Evolutionary conservation across 2,113 vertebrate genomes (phyloP), one percentile per base, ranked within the genome.

Genomic region (Zosterops hypoxanthus): DNA sequence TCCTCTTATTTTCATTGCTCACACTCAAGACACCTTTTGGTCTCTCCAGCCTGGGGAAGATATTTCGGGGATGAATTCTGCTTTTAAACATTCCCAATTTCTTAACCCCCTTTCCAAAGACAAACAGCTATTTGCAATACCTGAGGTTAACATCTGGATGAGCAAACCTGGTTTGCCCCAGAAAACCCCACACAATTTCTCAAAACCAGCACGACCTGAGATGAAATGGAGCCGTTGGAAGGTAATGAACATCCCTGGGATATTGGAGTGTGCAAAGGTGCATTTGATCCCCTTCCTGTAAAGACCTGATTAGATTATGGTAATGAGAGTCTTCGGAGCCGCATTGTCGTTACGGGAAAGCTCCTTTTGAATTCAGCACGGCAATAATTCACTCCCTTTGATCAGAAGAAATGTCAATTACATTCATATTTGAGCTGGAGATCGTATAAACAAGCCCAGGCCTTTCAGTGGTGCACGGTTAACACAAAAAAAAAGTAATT

Each of bases 401-500:
- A 96, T 95, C 82, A 64, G 63, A 70, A 77, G 66, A 95, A 86
- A 84, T 87, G 89, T 78, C 90, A 84, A 56, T 96, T 92, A 42
- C 66, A 65, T 89, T 89, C 33, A 31, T 47, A 66, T 86, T 80
- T 68, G 73, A 71, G 84, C 50, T 86, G 36, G 59, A 87, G 92
- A 77, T 94, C 21, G 4, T 26, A 91, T 63, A 95, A 91, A 91
- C 80, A 94, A 95, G 82, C 56, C 66, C 57, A 47, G 42, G 53
- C 42, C 63, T 94, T 95, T 80, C 84, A 80, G 46, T 2, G 25
- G n/a, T 26, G 78, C 78, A 15, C 36, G 77, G 60, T 86, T 94
- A 95, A 96, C 72, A 93, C 50, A 80, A 34, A 93, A 69, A 65
- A 65, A 83, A 88, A 68, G 80, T 93, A 95, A 91, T 86, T 93